Evolutionary conservation across 1,140 invertebrate genomes (phyloP).

Genomic region (Dryas iulia): DNA sequence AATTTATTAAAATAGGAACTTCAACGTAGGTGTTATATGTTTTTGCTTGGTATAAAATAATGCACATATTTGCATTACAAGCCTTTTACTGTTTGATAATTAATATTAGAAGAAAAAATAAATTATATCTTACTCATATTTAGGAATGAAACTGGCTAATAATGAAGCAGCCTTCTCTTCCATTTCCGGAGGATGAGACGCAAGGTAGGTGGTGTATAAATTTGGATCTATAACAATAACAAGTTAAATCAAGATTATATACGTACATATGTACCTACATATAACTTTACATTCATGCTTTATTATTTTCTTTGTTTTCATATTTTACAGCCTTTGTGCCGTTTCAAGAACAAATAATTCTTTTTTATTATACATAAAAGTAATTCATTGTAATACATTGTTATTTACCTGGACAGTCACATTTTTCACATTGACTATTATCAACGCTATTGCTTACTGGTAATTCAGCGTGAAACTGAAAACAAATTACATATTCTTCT

Average conservation of each 20-base stretch:
- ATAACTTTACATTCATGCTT: not conserved
- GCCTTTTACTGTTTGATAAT: no score
- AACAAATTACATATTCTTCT: conserved; percentile 26
- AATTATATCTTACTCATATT: conserved; percentile 42
- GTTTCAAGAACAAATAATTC: not conserved
- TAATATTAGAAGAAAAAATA: no score
- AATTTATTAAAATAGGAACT: no score
- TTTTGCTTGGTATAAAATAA: not conserved
- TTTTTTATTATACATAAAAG: not conserved
- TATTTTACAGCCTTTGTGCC: not conserved
- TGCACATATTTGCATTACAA: no score
- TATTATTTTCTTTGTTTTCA: not conserved
- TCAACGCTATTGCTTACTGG: conserved; percentile 37
- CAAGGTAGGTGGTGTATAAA: conserved; percentile 83
- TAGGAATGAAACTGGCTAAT: conserved; percentile 64
- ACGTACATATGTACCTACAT: not conserved
- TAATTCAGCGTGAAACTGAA: conserved; percentile 86
- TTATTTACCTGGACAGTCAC: conserved; percentile 43
- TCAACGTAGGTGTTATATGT: not conserved
- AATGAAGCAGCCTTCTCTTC: conserved; percentile 83
- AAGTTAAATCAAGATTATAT: conserved; percentile 1
- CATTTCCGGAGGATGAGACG: conserved; percentile 83
- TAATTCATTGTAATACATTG: not conserved
- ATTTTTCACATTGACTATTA: conserved; percentile 34
- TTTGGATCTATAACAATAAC: conserved; percentile 70